phyloP scores from a whole-genome alignment of 2,113 vertebrate genomes.

The Melospiza georgiana region DNA sequence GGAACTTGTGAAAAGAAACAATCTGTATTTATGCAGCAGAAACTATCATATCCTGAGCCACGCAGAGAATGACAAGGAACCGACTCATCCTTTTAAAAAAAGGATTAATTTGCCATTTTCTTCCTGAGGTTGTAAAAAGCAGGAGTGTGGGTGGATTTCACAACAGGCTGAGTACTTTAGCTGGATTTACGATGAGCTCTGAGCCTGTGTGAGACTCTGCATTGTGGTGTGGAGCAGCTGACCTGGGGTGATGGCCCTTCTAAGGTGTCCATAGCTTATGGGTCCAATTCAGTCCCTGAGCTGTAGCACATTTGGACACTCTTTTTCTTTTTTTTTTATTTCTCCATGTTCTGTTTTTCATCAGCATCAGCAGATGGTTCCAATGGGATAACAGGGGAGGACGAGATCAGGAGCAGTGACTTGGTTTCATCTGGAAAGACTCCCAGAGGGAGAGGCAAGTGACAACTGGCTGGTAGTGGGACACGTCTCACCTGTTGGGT shows the following conservation, averaged over 20 bases:
- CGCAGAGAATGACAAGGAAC: background rate
- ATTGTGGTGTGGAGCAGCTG: background rate
- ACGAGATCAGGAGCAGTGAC: background rate
- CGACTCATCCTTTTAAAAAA: conserved; percentile 36
- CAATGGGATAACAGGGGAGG: background rate
- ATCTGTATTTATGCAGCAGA: conserved; percentile 55
- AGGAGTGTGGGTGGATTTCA: conserved; percentile 42
- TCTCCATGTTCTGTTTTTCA: background rate
- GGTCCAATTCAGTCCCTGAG: background rate
- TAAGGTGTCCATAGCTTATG: background rate
- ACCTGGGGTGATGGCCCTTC: background rate
- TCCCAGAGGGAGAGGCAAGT: background rate
- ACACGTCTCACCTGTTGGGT: background rate
- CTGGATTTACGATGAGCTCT: background rate
- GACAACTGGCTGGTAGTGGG: background rate
- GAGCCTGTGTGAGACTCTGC: background rate
- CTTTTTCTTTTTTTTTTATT: background rate
- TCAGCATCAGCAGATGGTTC: background rate
- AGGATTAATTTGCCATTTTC: conserved; percentile 58
- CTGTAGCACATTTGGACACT: background rate
- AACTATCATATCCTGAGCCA: conserved; percentile 41
- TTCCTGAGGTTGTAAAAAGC: conserved; percentile 19
- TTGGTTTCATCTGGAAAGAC: background rate
- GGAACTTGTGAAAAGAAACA: conserved; percentile 45
- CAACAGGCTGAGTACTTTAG: background rate